Evolutionary conservation across 2,113 vertebrate genomes (phyloP), one percentile per base, ranked within the genome.

Genomic region (Tyrannus savana): DNA sequence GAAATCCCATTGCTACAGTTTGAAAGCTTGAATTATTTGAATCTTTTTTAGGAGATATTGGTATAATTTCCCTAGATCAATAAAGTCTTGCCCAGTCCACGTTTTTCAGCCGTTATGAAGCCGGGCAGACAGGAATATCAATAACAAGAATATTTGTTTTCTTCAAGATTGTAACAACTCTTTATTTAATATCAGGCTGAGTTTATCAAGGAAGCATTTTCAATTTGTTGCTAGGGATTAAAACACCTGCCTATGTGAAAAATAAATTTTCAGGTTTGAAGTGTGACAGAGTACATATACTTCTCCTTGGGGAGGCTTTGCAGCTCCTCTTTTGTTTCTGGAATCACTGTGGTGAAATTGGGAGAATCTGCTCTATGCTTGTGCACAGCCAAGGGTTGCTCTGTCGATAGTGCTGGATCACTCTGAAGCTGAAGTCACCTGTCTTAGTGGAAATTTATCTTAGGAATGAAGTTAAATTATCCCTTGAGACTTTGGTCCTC

Each of bases 191-290:
- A 42, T 84, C 77, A 87, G 52, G 30, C 44, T 64, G 24, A 82
- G 39, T 82, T 91, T 79, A 41, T 68, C 56, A 91, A 81, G 27
- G 47, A 91, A 60, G 7, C 12, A 15, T 82, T 89, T 94, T 91
- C 4, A 3, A n/a, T 85, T 31, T n/a, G 14, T 47, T 87, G 24
- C 67, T 64, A 39, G 19, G n/a, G 39, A 60, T 87, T 91, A 73
- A 60, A 87, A 78, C 18, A 58, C 30, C 18, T 67, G 17, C 13
- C 14, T 59, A 1, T 75, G 37, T 93, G 69, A 82, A 93, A 89
- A 82, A 72, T 42, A 75, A 46, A 50, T 12, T 60, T 86, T 35
- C 10, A 55, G 16, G 18, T 84, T 81, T 9, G 7, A 25, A 75
- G n/a, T 30, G 15, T 74, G 42, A 13, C 52, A 30, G 19, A 31